Evolutionary conservation across 2,113 vertebrate species (phyloP).

Genomic region (Sylvietta virens): DNA sequence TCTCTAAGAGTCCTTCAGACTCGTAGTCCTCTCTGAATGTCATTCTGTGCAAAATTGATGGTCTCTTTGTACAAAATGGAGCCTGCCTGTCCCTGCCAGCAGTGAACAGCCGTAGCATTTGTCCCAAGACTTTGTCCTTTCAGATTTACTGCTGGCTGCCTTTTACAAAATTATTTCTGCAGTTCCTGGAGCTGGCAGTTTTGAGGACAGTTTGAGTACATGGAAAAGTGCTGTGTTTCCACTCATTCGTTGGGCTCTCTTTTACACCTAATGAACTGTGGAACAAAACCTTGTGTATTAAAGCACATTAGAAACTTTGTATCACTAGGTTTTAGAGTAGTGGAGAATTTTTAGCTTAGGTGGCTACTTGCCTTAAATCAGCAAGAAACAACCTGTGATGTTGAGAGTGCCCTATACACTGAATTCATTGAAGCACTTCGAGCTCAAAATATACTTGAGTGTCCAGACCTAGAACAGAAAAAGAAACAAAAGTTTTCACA

Average conservation of each 20-base stretch:
- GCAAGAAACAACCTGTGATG: background rate
- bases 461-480: background rate
- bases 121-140: background rate
- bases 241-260: background rate
- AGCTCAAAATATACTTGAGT: background rate
- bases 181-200: background rate
- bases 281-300: background rate
- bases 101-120: background rate
- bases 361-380: background rate
- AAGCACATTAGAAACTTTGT: background rate
- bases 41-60: background rate
- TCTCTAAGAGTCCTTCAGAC: background rate
- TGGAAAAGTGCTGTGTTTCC: background rate
- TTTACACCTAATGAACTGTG: background rate
- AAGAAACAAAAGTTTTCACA: background rate
- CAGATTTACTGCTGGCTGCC: background rate
- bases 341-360: background rate
- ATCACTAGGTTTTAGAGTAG: background rate
- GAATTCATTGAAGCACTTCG: background rate
- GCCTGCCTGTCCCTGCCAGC: background rate
- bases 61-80: background rate
- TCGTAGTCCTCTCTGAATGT: background rate
- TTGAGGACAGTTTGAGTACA: background rate
- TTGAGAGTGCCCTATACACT: rapidly evolving
- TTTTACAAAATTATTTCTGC: slow-evolving; percentile 2